Percentiles rank a stretch among this genome's conserved stretches.
phyloP scores from a whole-genome alignment of 37 sponge, comb jelly and placozoan species.

The Eunapius fragilis region DNA sequence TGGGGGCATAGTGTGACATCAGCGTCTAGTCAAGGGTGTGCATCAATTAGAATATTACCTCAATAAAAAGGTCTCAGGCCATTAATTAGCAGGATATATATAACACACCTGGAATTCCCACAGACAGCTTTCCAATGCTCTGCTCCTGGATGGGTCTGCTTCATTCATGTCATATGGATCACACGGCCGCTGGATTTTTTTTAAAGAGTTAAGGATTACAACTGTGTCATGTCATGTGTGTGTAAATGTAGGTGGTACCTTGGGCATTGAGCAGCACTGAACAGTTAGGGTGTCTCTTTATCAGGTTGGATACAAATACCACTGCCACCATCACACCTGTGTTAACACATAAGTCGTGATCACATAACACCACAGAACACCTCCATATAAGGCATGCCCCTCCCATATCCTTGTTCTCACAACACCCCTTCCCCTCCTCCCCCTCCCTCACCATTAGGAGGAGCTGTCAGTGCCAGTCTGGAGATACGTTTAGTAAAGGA shows the following conservation, averaged over 20 bases:
- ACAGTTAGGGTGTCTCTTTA: slow-evolving; percentile 90
- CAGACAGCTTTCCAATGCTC: slow-evolving; percentile 93
- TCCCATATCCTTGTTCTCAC: too few relatives aligned
- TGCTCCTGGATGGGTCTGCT: slow-evolving; percentile 75
- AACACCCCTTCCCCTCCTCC: too few relatives aligned
- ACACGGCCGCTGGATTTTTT: neutral
- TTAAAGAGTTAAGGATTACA: neutral
- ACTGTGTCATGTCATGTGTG: neutral
- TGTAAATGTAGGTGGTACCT: neutral
- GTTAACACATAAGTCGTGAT: neutral
- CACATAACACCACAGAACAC: too few relatives aligned
- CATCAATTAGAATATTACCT: neutral
- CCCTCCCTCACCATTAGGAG: slow-evolving; percentile 69
- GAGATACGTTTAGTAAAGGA: slow-evolving; percentile 92
- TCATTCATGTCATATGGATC: slow-evolving; percentile 77
- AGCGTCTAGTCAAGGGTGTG: slow-evolving; percentile 59
- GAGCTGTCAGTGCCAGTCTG: slow-evolving; percentile 80
- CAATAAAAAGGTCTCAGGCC: neutral
- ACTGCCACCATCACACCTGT: slow-evolving; percentile 72
- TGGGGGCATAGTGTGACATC: slow-evolving; percentile 81
- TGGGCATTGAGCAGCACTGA: slow-evolving; percentile 64
- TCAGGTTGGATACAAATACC: slow-evolving; percentile 79
- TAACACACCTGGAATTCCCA: slow-evolving; percentile 90
- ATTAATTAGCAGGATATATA: neutral
- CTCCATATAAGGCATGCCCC: too few relatives aligned